Conservation (phyloP, 2,888 invertebrate genomes). For the Drymonia ruficornis region DNA sequence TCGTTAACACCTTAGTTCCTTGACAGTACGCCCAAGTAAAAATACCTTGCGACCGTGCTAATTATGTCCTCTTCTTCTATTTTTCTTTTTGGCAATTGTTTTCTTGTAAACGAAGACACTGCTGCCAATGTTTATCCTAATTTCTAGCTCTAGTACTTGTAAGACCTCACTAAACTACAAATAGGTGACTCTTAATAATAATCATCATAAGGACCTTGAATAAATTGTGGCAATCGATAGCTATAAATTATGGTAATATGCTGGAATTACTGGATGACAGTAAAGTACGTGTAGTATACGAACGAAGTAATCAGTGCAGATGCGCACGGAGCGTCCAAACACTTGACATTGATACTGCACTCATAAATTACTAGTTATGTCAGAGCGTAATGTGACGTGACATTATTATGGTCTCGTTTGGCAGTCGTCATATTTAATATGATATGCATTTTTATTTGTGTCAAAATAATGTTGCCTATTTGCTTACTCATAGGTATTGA, state of each 20-base stretch:
- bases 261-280: no score
- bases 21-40: no score
- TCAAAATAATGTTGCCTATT: background rate
- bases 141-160: no score
- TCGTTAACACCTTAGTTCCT: no score
- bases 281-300: background rate
- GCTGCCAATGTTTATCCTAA: no score
- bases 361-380: slow-evolving; percentile 13
- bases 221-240: background rate
- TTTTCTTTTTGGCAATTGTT: no score
- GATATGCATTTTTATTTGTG: background rate
- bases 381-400: slow-evolving; percentile 16
- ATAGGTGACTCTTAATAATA: no score
- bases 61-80: no score
- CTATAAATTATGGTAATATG: background rate
- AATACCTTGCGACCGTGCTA: no score
- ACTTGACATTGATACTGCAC: slow-evolving; percentile 30
- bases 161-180: no score
- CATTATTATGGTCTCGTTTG: slow-evolving; percentile 15
- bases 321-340: slow-evolving; percentile 18
- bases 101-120: no score
- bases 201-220: background rate
- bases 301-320: slow-evolving; percentile 4
- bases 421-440: background rate
- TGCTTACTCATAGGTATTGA: no score